Base-by-base conservation (phyloP, 2,797 vertebrate species). In the Acropternis orthonyx region DNA sequence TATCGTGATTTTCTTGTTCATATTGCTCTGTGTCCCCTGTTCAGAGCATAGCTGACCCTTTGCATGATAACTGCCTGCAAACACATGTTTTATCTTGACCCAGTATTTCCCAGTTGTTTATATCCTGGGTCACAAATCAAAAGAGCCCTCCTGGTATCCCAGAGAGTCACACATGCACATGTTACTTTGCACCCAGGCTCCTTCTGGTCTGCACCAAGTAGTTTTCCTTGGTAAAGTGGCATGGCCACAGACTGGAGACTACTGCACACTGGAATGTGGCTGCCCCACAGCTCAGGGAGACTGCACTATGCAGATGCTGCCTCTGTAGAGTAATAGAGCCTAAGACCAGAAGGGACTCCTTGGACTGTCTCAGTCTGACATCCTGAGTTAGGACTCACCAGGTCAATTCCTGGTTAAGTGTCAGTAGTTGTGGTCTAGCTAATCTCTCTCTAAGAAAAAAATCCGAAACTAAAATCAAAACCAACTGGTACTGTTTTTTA, bases 391-490 rank as follows among this genome's bases (percentile, higher is more conserved):
- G 55, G 55, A 44, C 26, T 41, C 1, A 5, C 14, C 54, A 78
- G 48, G 36, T 74, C 56, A 87, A 8, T n/a, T 93, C 43, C 80
- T 73, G 34, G 36, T 75, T 37, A 68, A 46, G 39, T 58, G 75
- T 76, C 27, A 88, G 52, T 32, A 71, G 41, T 23, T 83, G 41
- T 61, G n/a, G 27, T 71, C 36, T 66, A 86, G 20, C 18, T 19
- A 9, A 3, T 37, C 34, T 81, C 30, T n/a, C 37, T 63, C 27
- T 44, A 54, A 23, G 5, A 14, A 46, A 81, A 73, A 81, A 34
- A 21, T 5, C 1, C 0, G 63, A 24, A 0, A 3, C 8, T 1
- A 0, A 81, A 71, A 14, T 32, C 32, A 54, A 66, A 72, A 44
- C 16, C 9, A n/a, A 39, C 5, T 21, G 23, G 5, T 24, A 51